These are phyloP conservation scores for Physella acuta DNA, from an alignment of 1,140 invertebrate genomes.

Conservation along the genomic window DNA sequence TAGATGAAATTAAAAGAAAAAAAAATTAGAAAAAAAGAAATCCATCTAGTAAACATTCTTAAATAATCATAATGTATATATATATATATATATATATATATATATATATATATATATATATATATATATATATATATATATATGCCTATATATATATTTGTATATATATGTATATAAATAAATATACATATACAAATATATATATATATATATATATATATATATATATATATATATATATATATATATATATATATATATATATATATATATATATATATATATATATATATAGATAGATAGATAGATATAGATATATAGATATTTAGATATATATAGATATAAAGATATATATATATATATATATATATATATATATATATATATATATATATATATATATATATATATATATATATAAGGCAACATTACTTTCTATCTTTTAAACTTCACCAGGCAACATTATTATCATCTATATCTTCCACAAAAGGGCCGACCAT, in stretches of 20 bases:
- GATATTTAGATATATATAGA: too few species aligned
- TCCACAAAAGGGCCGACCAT: too few species aligned
- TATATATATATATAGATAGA: too few species aligned
- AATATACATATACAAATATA: neutral
- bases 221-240: neutral
- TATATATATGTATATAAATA: neutral
- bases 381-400: neutral
- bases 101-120: neutral
- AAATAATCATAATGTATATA: too few species aligned
- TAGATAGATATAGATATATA: too few species aligned
- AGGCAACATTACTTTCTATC: neutral
- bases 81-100: neutral
- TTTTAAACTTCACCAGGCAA: too few species aligned
- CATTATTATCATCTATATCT: too few species aligned
- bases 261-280: neutral
- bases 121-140: neutral
- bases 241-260: neutral
- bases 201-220: neutral
- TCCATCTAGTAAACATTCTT: too few species aligned
- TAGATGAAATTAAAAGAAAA: too few species aligned
- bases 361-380: neutral
- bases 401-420: slow-evolving; percentile 5
- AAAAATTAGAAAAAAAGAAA: too few species aligned
- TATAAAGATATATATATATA: too few species aligned
- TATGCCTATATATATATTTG: too few species aligned